phyloP scores from a whole-genome alignment of 2,113 vertebrate species.

The Beaufortia kweichowensis region DNA sequence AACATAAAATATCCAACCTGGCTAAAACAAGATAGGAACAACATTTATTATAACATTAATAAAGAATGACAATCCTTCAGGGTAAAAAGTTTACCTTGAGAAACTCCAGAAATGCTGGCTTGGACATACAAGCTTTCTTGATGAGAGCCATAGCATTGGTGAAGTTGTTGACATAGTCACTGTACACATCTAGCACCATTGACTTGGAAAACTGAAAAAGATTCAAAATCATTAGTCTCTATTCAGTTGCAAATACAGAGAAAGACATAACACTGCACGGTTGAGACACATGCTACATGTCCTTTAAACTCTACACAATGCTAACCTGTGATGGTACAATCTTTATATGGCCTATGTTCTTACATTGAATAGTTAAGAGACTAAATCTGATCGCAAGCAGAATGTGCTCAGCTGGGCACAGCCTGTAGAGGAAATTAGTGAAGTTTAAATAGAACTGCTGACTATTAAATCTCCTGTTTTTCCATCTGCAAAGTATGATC shows the following conservation, averaged over 20 bases:
- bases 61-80: no score
- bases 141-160: slow-evolving; percentile 84
- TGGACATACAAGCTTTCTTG: slow-evolving; percentile 86
- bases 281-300: background rate
- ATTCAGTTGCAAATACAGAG: background rate
- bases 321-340: background rate
- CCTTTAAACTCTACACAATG: background rate
- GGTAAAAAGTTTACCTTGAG: slow-evolving; percentile 78
- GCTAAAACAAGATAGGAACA: background rate
- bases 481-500: slow-evolving; percentile 39
- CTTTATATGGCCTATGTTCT: background rate
- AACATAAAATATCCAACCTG: no score
- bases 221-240: background rate
- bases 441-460: slow-evolving; percentile 57
- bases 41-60: background rate
- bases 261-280: slow-evolving; percentile 11
- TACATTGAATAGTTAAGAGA: background rate
- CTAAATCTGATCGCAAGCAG: background rate
- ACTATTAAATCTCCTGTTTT: slow-evolving; percentile 43
- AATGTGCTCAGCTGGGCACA: slow-evolving; percentile 36
- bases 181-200: slow-evolving; percentile 87
- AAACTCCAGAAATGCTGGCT: slow-evolving; percentile 85
- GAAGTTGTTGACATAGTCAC: slow-evolving; percentile 89
- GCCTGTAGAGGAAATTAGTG: slow-evolving; percentile 51
- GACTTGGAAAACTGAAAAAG: slow-evolving; percentile 84